These are phyloP conservation scores for Adoxophyes honmai DNA, from an alignment of 1,140 invertebrate species.

Conservation along the genomic window DNA sequence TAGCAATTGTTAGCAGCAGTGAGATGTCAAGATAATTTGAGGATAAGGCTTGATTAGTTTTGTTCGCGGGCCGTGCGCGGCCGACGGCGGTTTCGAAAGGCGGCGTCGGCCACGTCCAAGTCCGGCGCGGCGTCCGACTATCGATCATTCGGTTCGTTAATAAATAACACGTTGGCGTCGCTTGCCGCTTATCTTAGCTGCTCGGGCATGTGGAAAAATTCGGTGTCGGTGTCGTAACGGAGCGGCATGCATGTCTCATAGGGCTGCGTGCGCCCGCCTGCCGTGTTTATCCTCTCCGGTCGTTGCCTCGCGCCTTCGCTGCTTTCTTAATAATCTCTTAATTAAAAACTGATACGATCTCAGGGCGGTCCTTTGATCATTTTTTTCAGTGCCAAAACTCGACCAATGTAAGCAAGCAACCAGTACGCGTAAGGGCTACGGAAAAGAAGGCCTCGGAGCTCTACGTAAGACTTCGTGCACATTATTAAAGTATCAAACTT, in stretches of 20 bases:
- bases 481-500: conserved; percentile 26
- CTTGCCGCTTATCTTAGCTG: conserved; percentile 69
- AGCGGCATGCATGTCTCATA: conserved; percentile 66
- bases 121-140: conserved; percentile 73
- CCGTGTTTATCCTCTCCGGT: conserved; percentile 50
- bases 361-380: conserved; percentile 16
- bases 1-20: not conserved
- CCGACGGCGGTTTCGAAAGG: conserved; percentile 68
- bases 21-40: conserved; percentile 35
- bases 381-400: not conserved
- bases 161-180: conserved; percentile 74
- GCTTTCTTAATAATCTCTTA: conserved; percentile 65
- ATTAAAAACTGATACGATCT: conserved; percentile 48
- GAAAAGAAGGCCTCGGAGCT: too few species aligned
- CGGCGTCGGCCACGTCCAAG: conserved; percentile 45
- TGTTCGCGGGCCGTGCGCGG: conserved; percentile 16
- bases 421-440: too few species aligned
- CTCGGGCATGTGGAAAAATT: conserved; percentile 75
- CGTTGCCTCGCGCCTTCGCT: conserved; percentile 48
- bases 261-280: conserved; percentile 64
- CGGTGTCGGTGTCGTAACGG: conserved; percentile 74
- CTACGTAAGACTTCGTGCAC: too few species aligned
- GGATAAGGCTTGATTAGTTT: conserved; percentile 19
- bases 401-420: too few species aligned
- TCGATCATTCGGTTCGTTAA: conserved; percentile 77